phyloP scores from a whole-genome alignment of 2,113 vertebrate species.

The Lathamus discolor region DNA sequence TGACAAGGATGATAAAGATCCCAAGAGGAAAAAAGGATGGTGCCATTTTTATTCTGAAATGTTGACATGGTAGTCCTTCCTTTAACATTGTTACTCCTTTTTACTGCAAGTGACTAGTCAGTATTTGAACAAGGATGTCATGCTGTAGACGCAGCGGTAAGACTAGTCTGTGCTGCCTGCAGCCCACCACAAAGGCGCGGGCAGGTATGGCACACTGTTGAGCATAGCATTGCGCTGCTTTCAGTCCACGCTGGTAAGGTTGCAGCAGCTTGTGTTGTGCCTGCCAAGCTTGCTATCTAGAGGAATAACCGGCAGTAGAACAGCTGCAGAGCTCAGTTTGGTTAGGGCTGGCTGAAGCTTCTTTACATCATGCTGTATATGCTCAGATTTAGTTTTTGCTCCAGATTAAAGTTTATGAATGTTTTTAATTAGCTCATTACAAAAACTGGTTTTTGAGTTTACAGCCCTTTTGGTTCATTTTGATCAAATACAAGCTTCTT shows the following conservation, averaged over 20 bases:
- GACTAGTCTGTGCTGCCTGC: neutral
- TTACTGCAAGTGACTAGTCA: neutral
- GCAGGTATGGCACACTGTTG: fast-evolving
- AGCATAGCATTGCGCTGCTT: neutral
- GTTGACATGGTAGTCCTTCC: neutral
- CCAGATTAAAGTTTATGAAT: neutral
- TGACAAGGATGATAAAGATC: neutral
- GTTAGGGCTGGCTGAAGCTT: neutral
- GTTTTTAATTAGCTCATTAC: neutral
- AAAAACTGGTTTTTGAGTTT: neutral
- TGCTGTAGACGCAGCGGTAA: neutral
- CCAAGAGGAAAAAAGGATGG: neutral
- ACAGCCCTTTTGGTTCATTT: neutral
- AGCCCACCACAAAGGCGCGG: fast-evolving
- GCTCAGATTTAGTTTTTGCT: neutral
- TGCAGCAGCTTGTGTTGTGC: neutral
- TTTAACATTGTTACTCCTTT: neutral
- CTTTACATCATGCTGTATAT: neutral
- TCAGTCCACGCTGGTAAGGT: neutral
- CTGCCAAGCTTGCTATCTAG: neutral
- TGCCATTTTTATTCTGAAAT: neutral
- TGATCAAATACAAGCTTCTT: neutral
- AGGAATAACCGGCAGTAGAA: neutral
- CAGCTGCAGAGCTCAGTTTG: neutral
- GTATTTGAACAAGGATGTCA: neutral